Evolutionary conservation across 2,797 vertebrate genomes (phyloP).

Genomic region (Moxostoma hubbsi): DNA sequence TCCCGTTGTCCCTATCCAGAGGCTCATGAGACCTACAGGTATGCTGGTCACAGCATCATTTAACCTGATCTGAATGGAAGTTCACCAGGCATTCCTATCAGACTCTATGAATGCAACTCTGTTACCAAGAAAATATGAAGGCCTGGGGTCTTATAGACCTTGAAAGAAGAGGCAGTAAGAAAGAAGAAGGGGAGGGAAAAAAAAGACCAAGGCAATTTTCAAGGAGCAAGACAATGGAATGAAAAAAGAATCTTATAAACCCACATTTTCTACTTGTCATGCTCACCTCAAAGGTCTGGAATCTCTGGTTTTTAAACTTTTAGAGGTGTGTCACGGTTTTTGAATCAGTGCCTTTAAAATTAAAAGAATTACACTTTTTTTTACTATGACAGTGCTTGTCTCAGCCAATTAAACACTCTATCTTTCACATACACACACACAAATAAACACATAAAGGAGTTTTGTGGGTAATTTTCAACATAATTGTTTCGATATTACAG

Average conservation of each 20-base stretch:
- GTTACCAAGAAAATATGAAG: background rate
- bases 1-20: conserved; percentile 42
- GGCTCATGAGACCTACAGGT: conserved; percentile 47
- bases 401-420: background rate
- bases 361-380: background rate
- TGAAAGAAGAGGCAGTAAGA: conserved; percentile 11
- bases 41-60: conserved; percentile 14
- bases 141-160: background rate
- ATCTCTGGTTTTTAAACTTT: conserved; percentile 4
- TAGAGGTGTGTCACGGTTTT: conserved; percentile 3
- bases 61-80: conserved; percentile 40
- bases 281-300: conserved; percentile 7
- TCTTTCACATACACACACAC: background rate
- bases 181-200: background rate
- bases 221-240: background rate
- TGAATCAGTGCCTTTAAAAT: background rate
- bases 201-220: conserved; percentile 1
- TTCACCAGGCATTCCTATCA: conserved; percentile 16
- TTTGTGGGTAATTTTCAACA: background rate
- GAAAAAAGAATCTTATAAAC: conserved; percentile 9
- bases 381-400: background rate
- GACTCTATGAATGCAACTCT: background rate
- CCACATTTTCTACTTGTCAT: conserved; percentile 25
- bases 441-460: background rate
- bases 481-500: background rate